Conservation (phyloP, 2,888 invertebrate genomes). For the Cataglyphis albicans region DNA sequence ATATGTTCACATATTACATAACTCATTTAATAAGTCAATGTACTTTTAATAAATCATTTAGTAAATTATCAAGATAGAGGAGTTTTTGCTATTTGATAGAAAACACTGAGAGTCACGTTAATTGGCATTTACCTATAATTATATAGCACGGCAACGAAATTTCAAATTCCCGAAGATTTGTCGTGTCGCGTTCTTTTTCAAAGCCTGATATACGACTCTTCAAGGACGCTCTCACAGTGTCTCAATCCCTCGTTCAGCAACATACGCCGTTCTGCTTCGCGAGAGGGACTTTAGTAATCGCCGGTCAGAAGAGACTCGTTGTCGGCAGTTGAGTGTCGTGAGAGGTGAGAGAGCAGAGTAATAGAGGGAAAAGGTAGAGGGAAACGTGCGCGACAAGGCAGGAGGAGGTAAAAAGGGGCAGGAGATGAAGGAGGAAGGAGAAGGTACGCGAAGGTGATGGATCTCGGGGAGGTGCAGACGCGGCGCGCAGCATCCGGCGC, state of each 20-base stretch:
- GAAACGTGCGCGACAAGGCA: constrained; percentile 62
- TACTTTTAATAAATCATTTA: not conserved
- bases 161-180: constrained; percentile 8
- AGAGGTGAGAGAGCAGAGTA: constrained; percentile 61
- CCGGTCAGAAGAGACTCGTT: constrained; percentile 61
- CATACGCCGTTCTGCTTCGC: constrained; percentile 62
- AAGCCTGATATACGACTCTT: constrained; percentile 33
- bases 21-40: not conserved
- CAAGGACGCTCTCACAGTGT: constrained; percentile 72
- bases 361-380: constrained; percentile 57
- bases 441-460: constrained; percentile 75
- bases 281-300: constrained; percentile 71
- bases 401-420: constrained; percentile 58
- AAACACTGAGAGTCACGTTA: not conserved
- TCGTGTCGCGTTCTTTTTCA: constrained; percentile 20
- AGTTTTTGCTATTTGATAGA: not conserved
- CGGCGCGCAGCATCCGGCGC: constrained; percentile 76
- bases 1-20: not conserved
- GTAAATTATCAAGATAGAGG: not conserved
- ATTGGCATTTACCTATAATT: not conserved
- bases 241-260: constrained; percentile 56
- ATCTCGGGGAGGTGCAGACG: constrained; percentile 80
- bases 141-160: not conserved
- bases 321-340: constrained; percentile 59
- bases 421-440: constrained; percentile 60